Evolutionary conservation across 1,140 invertebrate genomes (phyloP), one percentile per base, ranked within the genome.

Genomic region (Metaphire vulgaris): DNA sequence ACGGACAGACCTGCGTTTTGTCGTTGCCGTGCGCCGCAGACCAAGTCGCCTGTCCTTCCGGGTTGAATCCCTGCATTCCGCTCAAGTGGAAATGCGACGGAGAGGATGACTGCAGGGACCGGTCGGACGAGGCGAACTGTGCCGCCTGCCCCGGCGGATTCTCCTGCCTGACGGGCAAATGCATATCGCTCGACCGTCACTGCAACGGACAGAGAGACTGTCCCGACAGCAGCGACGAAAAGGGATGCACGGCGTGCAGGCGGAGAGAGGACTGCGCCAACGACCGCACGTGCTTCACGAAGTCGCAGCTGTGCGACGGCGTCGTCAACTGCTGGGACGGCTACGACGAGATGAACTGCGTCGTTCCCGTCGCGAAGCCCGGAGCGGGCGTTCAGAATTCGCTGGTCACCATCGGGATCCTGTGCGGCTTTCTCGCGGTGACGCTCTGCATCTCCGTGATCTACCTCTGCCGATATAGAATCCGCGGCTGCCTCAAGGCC

Each of bases 271-370:
- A 34, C 29, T 77, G 76, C 41, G 16, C n/a, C 21, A 41, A 29
- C 16, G 72, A 74, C 26, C 74, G 64, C 2, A 74, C 81, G 67
- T 85, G 83, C 74, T 81, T 98, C 76, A 93, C 93, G 0, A 91
- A 90, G 77, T 92, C 95, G 83, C 95, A 93, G 93, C 85, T 97
- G 0, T 97, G 95, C 83, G 94, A 97, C 83, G 93, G 94, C 0
- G 94, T 96, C 85, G 92, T 93, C 0, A 94, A 96, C 82, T 96
- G 94, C 85, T 92, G 96, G 0, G 94, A 97, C 84, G 95, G 94
- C 0, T 93, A 93, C 28, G 95, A 98, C 84, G 95, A 98, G 85
- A 91, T 92, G 15, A 16, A 31, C 79, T 82, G 21, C 69, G 41
- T 6, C 16, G n/a, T n/a, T n/a, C 80, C n/a, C 66, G 75, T 28